Evolutionary conservation across 2,888 invertebrate genomes (phyloP).

Genomic region (Acrobasis repandana): DNA sequence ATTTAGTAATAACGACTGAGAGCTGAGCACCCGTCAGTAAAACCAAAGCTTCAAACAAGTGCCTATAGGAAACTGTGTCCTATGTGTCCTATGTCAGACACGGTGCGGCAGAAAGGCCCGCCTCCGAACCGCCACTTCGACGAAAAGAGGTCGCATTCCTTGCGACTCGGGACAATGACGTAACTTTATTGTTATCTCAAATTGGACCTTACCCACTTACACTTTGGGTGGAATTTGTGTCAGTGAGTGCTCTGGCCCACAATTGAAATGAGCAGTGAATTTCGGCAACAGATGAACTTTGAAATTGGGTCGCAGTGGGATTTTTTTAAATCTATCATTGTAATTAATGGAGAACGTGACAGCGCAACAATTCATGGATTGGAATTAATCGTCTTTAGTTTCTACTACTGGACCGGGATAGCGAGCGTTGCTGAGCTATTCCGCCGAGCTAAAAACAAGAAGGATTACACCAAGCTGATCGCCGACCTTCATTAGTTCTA

Average conservation of each 20-base stretch:
- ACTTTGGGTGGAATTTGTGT: slow-evolving; percentile 37
- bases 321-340: slow-evolving; percentile 40
- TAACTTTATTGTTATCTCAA: slow-evolving; percentile 34
- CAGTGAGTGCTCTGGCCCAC: slow-evolving; percentile 43
- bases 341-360: slow-evolving; percentile 17
- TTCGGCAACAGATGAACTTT: slow-evolving; percentile 50
- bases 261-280: slow-evolving; percentile 53
- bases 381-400: no score
- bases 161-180: slow-evolving; percentile 41
- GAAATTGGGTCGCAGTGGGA: slow-evolving; percentile 57
- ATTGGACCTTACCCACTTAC: slow-evolving; percentile 34
- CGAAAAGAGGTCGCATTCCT: slow-evolving; percentile 38
- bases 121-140: slow-evolving; percentile 25
- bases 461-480: no score
- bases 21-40: no score
- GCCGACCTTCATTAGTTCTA: no score
- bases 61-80: slow-evolving; percentile 26
- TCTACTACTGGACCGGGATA: no score
- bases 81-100: slow-evolving; percentile 25
- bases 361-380: background rate
- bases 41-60: slow-evolving; percentile 22
- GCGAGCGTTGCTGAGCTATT: no score
- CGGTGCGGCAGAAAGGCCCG: slow-evolving; percentile 40
- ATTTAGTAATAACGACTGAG: no score
- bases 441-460: no score